Evolutionary conservation across 2,113 vertebrate genomes (phyloP).

Genomic region (Synodontis membranacea): DNA sequence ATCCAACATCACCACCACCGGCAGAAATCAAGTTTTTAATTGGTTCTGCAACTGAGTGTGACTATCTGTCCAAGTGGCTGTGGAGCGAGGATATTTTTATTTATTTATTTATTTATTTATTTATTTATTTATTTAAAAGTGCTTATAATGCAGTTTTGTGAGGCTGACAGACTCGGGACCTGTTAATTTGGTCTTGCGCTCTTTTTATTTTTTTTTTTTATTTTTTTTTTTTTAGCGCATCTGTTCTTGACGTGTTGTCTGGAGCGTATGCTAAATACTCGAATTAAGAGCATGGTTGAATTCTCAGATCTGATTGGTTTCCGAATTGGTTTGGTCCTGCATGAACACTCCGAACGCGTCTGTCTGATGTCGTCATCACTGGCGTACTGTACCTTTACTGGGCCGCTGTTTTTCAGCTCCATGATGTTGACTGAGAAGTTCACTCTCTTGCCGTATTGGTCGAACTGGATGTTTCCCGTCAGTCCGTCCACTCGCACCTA

Average conservation of each 20-base stretch:
- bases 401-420: slow-evolving; percentile 94
- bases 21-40: slow-evolving; percentile 25
- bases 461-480: slow-evolving; percentile 95
- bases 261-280: neutral
- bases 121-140: neutral
- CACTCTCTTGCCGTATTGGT: slow-evolving; percentile 93
- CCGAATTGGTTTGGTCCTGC: neutral
- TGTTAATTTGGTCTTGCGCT: neutral
- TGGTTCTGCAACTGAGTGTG: slow-evolving; percentile 24
- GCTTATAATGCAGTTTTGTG: neutral
- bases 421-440: slow-evolving; percentile 96
- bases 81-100: neutral
- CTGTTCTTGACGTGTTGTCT: neutral
- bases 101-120: neutral
- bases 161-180: neutral
- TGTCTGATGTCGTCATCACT: neutral
- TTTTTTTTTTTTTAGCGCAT: neutral
- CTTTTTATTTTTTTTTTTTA: too few species aligned
- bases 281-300: neutral
- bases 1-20: neutral
- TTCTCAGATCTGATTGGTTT: neutral
- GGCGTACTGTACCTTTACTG: slow-evolving; percentile 83
- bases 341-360: neutral
- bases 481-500: slow-evolving; percentile 94
- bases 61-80: slow-evolving; percentile 13